Conservation (phyloP, 1,140 invertebrate species). For the Campoletis sonorensis region DNA sequence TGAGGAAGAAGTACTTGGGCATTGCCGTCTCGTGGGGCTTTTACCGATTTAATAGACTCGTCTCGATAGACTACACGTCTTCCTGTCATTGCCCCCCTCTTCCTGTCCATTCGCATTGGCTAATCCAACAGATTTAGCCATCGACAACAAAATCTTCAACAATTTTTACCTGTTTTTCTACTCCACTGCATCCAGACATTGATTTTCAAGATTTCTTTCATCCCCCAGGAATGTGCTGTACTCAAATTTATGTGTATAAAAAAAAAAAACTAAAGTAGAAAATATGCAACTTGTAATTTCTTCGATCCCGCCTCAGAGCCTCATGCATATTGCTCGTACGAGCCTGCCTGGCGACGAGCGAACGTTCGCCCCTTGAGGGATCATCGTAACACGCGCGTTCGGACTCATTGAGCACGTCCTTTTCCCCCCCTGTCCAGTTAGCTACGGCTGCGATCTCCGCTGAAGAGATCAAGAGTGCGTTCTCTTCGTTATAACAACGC, state of each 20-base stretch:
- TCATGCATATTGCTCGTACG: not conserved
- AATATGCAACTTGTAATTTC: not conserved
- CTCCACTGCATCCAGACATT: not conserved
- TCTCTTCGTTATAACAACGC: slow-evolving; percentile 16
- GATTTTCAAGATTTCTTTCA: not conserved
- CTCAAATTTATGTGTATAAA: no score
- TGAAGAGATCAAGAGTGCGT: slow-evolving; percentile 31
- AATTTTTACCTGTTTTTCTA: not conserved
- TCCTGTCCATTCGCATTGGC: slow-evolving; percentile 39
- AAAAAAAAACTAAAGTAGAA: not conserved
- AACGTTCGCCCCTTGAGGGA: slow-evolving; percentile 29
- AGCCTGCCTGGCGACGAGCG: slow-evolving; percentile 2
- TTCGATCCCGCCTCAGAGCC: not conserved
- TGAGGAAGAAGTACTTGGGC: slow-evolving; percentile 51
- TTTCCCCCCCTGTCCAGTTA: slow-evolving; percentile 33
- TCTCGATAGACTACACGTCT: slow-evolving; percentile 60
- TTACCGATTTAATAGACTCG: slow-evolving; percentile 68
- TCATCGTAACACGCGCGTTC: slow-evolving; percentile 9
- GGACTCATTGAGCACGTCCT: slow-evolving; percentile 48
- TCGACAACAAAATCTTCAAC: not conserved
- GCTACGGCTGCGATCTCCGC: not conserved
- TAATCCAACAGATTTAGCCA: slow-evolving; percentile 43
- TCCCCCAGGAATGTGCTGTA: not conserved
- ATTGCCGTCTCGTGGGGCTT: slow-evolving; percentile 55
- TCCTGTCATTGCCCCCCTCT: slow-evolving; percentile 55